Percentiles rank a stretch among this genome's conserved stretches.
These are phyloP conservation scores for Azemiops feae DNA, from an alignment of 2,113 vertebrate species.

Conservation along the genomic window DNA sequence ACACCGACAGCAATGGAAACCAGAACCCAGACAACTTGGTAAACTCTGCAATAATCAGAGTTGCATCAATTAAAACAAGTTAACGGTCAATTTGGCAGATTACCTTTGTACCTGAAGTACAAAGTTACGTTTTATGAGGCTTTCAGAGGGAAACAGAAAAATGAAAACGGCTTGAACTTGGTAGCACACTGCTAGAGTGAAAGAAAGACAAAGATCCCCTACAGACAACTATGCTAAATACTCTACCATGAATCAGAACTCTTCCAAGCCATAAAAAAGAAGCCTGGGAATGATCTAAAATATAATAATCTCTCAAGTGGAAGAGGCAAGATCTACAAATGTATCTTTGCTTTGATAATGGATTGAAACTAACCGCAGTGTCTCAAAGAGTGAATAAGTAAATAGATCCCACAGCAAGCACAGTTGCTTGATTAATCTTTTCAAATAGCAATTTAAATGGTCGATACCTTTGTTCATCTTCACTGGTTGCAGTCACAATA, in stretches of 20 bases:
- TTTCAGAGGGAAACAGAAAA: not conserved
- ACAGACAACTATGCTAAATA: not conserved
- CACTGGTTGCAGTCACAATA: not conserved
- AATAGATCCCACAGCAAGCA: not conserved
- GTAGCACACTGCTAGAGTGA: not conserved
- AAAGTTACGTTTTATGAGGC: not conserved
- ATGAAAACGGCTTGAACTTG: not conserved
- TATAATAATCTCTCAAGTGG: not conserved
- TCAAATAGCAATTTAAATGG: not conserved
- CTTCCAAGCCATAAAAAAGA: not conserved
- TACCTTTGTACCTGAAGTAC: not conserved
- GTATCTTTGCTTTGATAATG: not conserved
- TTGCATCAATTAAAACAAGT: not conserved
- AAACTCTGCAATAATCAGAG: slow-evolving; percentile 17
- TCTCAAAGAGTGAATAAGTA: not conserved
- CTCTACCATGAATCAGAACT: not conserved
- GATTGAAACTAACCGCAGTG: not conserved
- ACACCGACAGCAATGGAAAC: not conserved
- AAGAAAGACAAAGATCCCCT: not conserved
- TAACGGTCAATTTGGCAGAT: not conserved
- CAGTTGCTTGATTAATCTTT: not conserved
- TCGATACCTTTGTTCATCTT: slow-evolving; percentile 19
- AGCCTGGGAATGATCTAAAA: not conserved
- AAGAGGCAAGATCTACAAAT: not conserved
- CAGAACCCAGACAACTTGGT: slow-evolving; percentile 10